A percentile compares a stretch with the other conserved stretches of the same genome.
Evolutionary conservation across 2,113 vertebrate species (phyloP).

Genomic region (Daphoenositta chrysoptera): DNA sequence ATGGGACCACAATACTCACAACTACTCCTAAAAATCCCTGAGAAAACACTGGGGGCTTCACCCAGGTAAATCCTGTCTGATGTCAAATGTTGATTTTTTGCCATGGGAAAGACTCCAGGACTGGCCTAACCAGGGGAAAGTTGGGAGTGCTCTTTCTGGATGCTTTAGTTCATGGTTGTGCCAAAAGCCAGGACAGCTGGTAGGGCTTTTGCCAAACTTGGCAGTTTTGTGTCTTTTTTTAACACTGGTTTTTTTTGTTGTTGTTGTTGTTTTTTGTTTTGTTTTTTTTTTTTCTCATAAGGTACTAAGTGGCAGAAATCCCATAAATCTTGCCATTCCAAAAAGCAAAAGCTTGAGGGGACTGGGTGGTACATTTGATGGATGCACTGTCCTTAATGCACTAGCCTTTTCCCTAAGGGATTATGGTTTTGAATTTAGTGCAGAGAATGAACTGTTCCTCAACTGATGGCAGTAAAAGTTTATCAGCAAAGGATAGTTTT

Average conservation of each 20-base stretch:
- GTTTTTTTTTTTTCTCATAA: slow-evolving; percentile 9
- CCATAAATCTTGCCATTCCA: slow-evolving; percentile 42
- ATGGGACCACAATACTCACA: neutral
- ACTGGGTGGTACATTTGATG: neutral
- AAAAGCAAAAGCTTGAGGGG: slow-evolving; percentile 39
- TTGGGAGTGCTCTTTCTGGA: neutral
- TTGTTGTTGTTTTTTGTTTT: too few relatives aligned
- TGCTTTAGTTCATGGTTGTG: neutral
- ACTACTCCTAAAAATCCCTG: neutral
- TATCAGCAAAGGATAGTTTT: slow-evolving; percentile 5
- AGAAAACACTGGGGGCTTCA: neutral
- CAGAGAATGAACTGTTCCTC: slow-evolving; percentile 18
- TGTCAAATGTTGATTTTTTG: neutral
- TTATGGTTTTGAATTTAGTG: slow-evolving; percentile 21
- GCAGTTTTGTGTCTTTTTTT: neutral
- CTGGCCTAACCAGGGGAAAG: neutral
- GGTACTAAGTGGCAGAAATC: slow-evolving; percentile 44
- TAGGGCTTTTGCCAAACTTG: neutral
- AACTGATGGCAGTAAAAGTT: slow-evolving; percentile 27
- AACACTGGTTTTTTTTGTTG: too few relatives aligned
- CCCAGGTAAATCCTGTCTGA: neutral
- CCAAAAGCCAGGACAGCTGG: neutral
- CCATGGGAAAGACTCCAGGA: neutral
- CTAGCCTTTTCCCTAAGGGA: slow-evolving; percentile 42
- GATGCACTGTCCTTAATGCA: slow-evolving; percentile 26